phyloP scores from a whole-genome alignment of 2,113 vertebrate genomes.

The Onychostoma macrolepis region DNA sequence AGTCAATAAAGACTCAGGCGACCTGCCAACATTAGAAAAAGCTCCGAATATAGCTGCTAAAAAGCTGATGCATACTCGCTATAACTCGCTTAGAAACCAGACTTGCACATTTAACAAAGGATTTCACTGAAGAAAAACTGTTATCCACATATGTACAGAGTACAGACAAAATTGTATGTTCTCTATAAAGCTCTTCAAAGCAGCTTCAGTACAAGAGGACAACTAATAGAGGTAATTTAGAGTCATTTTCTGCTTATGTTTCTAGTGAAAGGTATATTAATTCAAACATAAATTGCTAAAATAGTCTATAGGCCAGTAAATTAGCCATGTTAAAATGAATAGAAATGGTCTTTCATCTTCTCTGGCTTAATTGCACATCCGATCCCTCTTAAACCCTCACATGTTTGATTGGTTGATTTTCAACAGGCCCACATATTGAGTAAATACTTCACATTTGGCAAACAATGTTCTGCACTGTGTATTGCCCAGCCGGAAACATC shows the following conservation, averaged over 20 bases:
- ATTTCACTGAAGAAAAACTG: too few relatives aligned
- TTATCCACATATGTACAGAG: too few relatives aligned
- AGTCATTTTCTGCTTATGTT: background rate
- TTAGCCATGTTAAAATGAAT: background rate
- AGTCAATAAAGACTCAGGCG: too few relatives aligned
- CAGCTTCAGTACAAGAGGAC: background rate
- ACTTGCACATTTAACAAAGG: background rate
- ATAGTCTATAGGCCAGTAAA: background rate
- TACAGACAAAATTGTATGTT: too few relatives aligned
- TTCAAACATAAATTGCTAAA: background rate
- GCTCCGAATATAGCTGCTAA: background rate
- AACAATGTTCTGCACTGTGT: conserved; percentile 19
- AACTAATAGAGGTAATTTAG: background rate
- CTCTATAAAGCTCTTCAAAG: too few relatives aligned
- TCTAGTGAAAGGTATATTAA: background rate
- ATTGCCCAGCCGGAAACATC: background rate
- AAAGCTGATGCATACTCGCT: background rate
- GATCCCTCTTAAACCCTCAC: background rate
- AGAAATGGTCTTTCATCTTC: background rate
- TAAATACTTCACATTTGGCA: conserved; percentile 2
- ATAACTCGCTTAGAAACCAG: background rate
- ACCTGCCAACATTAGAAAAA: background rate
- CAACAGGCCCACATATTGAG: background rate
- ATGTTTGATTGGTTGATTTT: background rate
- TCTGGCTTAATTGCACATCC: background rate